Evolutionary conservation across 1,140 invertebrate species (phyloP).

Genomic region (Lysiphlebus fabarum): DNA sequence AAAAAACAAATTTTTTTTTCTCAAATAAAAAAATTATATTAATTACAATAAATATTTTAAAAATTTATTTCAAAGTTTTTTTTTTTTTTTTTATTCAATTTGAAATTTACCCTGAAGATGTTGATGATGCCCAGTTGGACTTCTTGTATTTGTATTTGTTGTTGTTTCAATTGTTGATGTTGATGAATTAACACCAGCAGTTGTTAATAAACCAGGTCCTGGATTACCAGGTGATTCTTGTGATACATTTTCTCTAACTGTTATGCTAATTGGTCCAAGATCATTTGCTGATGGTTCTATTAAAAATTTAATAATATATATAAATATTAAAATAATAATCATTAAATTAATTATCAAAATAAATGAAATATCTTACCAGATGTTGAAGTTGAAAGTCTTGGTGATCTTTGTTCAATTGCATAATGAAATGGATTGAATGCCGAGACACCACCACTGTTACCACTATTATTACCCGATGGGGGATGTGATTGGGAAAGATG

Average conservation of each 20-base stretch:
- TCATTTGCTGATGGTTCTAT: conserved; percentile 49
- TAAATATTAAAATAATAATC: neutral
- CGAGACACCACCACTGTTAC: conserved; percentile 38
- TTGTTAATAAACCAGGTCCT: conserved; percentile 49
- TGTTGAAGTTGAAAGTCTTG: conserved; percentile 40
- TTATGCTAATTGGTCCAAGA: conserved; percentile 48
- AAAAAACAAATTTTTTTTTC: conserved; percentile 23
- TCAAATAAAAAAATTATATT: too few species aligned
- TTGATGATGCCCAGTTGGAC: conserved; percentile 46
- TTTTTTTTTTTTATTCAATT: too few species aligned
- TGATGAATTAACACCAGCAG: conserved; percentile 43
- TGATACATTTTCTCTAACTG: conserved; percentile 45
- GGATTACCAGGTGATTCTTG: conserved; percentile 45
- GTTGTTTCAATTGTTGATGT: conserved; percentile 43
- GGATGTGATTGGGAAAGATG: conserved; percentile 48
- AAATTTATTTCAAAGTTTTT: too few species aligned
- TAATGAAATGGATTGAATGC: conserved; percentile 55
- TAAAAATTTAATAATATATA: conserved; percentile 8
- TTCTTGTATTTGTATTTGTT: conserved; percentile 39
- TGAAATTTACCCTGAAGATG: conserved; percentile 50
- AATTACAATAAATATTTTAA: too few species aligned
- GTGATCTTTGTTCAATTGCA: conserved; percentile 50
- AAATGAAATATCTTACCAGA: conserved; percentile 34
- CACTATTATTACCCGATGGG: conserved; percentile 21
- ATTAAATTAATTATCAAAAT: neutral